Evolutionary conservation across 2,888 invertebrate genomes (phyloP), one percentile per base, ranked within the genome.

Genomic region (Ommatoiulus sabulosus): DNA sequence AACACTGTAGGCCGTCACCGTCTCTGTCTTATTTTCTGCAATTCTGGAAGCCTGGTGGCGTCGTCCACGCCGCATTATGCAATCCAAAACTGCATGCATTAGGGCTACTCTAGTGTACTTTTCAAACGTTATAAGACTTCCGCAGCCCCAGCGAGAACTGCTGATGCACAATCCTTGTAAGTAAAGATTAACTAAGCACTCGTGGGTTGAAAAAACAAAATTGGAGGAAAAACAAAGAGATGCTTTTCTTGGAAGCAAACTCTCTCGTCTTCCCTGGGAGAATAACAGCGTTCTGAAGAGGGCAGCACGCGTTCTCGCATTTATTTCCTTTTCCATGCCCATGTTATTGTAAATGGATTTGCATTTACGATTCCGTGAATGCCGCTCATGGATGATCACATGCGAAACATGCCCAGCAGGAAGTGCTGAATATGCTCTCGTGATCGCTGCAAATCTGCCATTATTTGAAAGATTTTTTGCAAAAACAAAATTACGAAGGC

Each of bases 91-190:
- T 0, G 5, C 8, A 72, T 24, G 12, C 24, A 24, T 72, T 72
- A 72, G 72, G 72, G 8, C 5, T 72, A 8, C 72, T 0, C 1
- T 24, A 72, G 0, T 8, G 3, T 24, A 24, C 8, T 24, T 72
- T 6, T 72, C 72, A 24, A 72, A 72, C 72, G 24, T 24, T 8
- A 24, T 8, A 12, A 12, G 52, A 12, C 17, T 52, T 52, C 52
- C 15, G 24, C 7, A 63, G n/a, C 24, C n/a, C 24, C 10, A 8
- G n/a, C 72, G 72, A 72, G 72, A 72, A 72, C 24, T 72, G 72
- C 72, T 72, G 72, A 72, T 72, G 72, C 72, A 72, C 72, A 72
- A 24, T 72, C 24, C 72, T 72, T 72, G 72, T 72, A 72, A 72
- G 72, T 24, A 72, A 72, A 72, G 72, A 72, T 72, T 72, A 72